Base-by-base conservation (phyloP, 2,113 vertebrate genomes). In the Ceyx cyanopectus region DNA sequence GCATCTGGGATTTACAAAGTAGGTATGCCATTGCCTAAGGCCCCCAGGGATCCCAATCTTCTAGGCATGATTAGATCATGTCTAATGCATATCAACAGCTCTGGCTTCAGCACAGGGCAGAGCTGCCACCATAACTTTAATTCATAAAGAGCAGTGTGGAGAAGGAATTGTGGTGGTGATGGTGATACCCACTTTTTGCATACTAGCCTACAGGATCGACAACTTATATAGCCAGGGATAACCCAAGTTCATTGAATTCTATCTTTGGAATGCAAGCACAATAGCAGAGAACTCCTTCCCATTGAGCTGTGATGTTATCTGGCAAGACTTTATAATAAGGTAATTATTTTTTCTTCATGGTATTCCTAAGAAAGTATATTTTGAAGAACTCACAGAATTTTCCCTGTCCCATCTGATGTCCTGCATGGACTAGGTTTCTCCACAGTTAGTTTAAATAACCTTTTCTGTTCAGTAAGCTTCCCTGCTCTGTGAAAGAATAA, bases 381-480 rank as follows among this genome's bases (percentile, higher is more conserved):
- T 92, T 70, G 40, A 80, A 81, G 51, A 73, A 58, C 1, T 50
- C 66, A 9, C 3, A 8, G 21, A 67, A 23, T 22, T 70, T 62
- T 53, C 66, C 37, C 60, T 83, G 56, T 26, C 22, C 34, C n/a
- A 76, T 45, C 1, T 79, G 50, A 67, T n/a, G 30, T 50, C 23
- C 48, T 70, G 19, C 17, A 26, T 22, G 27, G 37, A 57, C 7
- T 11, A 23, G 6, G 51, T 67, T 5, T 0, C 18, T 61, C 23
- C 20, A 27, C 10, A 53, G 34, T 77, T 32, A 46, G 18, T 13
- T 87, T 74, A 77, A 77, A 76, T 54, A 85, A 69, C 13, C 11
- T 70, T 70, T 94, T 87, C 24, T 91, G 19, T 72, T 61, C 61
- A 72, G 9, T 34, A 60, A 85, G 7, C n/a, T 91, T 53, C 29